Percentiles rank a stretch among this genome's conserved stretches.
Evolutionary conservation across 2,888 invertebrate genomes (phyloP).

Genomic region (Brachypalpus laphriformis): DNA sequence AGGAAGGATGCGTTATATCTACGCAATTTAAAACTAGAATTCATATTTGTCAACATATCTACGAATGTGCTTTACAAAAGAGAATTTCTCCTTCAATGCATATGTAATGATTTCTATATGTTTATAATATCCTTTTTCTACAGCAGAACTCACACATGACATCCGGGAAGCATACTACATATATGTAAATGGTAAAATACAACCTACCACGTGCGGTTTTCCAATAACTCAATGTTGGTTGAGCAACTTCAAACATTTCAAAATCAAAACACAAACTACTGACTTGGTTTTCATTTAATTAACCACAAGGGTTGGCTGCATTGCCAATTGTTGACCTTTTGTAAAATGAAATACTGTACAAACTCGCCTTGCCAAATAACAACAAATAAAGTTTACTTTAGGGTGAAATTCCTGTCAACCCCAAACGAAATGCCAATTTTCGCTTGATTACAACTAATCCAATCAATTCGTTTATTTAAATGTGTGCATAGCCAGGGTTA

Average conservation of each 20-base stretch:
- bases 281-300: not conserved
- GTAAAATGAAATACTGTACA: not conserved
- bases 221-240: not conserved
- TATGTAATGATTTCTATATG: too few species aligned
- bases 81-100: too few species aligned
- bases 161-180: not conserved
- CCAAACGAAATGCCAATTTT: conserved; percentile 8
- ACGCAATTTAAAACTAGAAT: too few species aligned
- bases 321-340: not conserved
- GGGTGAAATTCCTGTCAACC: not conserved
- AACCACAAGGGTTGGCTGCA: not conserved
- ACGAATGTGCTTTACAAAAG: too few species aligned
- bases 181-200: not conserved
- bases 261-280: not conserved
- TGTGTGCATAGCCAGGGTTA: not conserved
- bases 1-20: too few species aligned
- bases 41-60: too few species aligned
- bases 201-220: not conserved
- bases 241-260: not conserved
- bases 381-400: not conserved
- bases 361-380: not conserved
- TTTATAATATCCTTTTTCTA: not conserved
- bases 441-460: conserved; percentile 36
- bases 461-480: conserved; percentile 40
- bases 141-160: not conserved